These are phyloP conservation scores for Ethmia dodecea DNA, from an alignment of 2,888 invertebrate species.

Conservation along the genomic window DNA sequence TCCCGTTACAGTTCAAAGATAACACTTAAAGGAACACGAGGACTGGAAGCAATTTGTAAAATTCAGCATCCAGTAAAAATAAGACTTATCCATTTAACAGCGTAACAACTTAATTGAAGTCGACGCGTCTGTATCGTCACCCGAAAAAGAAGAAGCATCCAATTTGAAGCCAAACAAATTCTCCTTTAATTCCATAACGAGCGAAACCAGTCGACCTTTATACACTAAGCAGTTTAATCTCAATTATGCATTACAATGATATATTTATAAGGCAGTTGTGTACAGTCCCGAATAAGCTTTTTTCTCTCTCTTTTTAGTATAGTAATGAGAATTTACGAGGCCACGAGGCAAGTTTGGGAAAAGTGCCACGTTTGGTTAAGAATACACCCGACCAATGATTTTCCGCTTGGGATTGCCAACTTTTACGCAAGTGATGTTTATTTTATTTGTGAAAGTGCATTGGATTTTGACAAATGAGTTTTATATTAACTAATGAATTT, in stretches of 20 bases:
- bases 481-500: constrained; percentile 1
- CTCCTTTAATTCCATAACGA: constrained; percentile 5
- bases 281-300: constrained; percentile 25
- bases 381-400: constrained; percentile 20
- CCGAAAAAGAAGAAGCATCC: background rate
- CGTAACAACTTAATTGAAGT: constrained; percentile 4
- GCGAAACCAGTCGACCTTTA: constrained; percentile 5
- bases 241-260: constrained; percentile 43
- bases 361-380: constrained; percentile 29
- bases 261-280: constrained; percentile 31
- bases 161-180: constrained; percentile 9
- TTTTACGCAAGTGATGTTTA: constrained; percentile 9
- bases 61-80: background rate
- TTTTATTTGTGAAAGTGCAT: constrained; percentile 11
- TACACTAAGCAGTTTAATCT: constrained; percentile 28
- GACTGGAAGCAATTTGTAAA: background rate
- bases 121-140: background rate
- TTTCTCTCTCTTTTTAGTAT: constrained; percentile 31
- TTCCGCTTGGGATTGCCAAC: constrained; percentile 26
- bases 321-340: constrained; percentile 49
- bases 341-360: constrained; percentile 34
- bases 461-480: constrained; percentile 9
- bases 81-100: background rate
- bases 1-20: too few relatives aligned
- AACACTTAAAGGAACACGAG: too few relatives aligned